Base-by-base conservation (phyloP, 2,888 invertebrate genomes). In the Geotrupes spiniger region DNA sequence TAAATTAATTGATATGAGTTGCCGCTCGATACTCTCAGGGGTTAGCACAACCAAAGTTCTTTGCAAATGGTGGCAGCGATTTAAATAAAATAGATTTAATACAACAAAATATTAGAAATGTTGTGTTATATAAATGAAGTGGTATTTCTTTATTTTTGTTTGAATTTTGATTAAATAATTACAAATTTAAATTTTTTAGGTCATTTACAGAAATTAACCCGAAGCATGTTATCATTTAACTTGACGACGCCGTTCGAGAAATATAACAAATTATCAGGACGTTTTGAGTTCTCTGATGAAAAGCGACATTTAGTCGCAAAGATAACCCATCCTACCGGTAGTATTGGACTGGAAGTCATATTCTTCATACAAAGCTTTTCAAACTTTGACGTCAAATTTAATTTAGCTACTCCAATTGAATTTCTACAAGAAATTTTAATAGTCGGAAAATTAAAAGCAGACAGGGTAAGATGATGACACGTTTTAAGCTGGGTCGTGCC, bases 181-280 rank as follows among this genome's bases (percentile, higher is more conserved):
- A 4, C 4, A 31, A 11, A n/a, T 31, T 2, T 31, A 31, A 31
- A 5, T 15, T 40, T 50, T 51, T 38, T 66, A 80, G 85, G 89
- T 4, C 82, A 86, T 70, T 78, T 88, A 57, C 81, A 80, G 39
- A 81, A 81, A 36, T 72, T 90, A 14, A 85, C 85, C 0, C 86
- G 89, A 69, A 89, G 85, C 53, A 86, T 85, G 83, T 66, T 89
- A 1, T 77, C 78, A 1, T 79, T 89, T 11, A 89, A 89, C 66
- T 78, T 89, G 2, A 88, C 87, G 0, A 87, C 88, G 2, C 87
- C 88, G 0, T 73, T 84, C 38, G 81, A 85, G 39, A 83, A 83
- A 45, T 82, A 83, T 60, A 76, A 81, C 0, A 79, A 77, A 9
- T 76, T 87, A 12, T 78, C 79, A 0, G 87, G 84, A 0, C 74